A percentile compares a stretch with the other conserved stretches of the same genome.
phyloP scores from a whole-genome alignment of 2,797 vertebrate genomes.

The Salarias fasciatus region DNA sequence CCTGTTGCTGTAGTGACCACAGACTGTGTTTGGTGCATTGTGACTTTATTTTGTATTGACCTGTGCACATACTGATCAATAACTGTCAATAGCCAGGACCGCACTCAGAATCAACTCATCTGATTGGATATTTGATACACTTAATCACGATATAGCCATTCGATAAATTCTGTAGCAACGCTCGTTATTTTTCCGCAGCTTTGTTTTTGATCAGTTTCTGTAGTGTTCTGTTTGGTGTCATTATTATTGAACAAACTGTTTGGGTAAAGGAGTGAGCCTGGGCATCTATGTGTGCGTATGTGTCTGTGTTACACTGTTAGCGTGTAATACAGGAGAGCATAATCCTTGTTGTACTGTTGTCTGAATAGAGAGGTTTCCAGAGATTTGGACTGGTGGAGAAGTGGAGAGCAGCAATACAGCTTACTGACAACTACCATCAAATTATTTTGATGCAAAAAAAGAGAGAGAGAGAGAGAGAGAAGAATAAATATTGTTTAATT shows the following conservation, averaged over 20 bases:
- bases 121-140: slow-evolving; percentile 73
- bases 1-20: slow-evolving; percentile 85
- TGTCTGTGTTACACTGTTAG: slow-evolving; percentile 75
- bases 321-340: slow-evolving; percentile 65
- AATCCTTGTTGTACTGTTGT: slow-evolving; percentile 58
- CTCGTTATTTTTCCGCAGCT: slow-evolving; percentile 70
- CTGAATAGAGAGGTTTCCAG: slow-evolving; percentile 47
- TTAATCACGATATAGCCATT: slow-evolving; percentile 58
- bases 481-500: slow-evolving; percentile 1
- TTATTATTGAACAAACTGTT: slow-evolving; percentile 75
- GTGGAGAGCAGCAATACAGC: slow-evolving; percentile 38
- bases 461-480: no score
- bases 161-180: slow-evolving; percentile 71
- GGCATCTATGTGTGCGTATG: slow-evolving; percentile 67
- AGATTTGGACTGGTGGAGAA: slow-evolving; percentile 48
- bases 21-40: slow-evolving; percentile 86
- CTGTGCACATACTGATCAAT: slow-evolving; percentile 84
- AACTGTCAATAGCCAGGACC: slow-evolving; percentile 77
- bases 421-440: slow-evolving; percentile 22
- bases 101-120: slow-evolving; percentile 71
- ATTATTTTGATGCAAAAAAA: slow-evolving; percentile 4
- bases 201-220: slow-evolving; percentile 83
- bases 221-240: slow-evolving; percentile 80
- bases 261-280: slow-evolving; percentile 69
- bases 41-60: slow-evolving; percentile 84